Evolutionary conservation across 2,888 invertebrate species (phyloP).

Genomic region (Agonopterix arenella): DNA sequence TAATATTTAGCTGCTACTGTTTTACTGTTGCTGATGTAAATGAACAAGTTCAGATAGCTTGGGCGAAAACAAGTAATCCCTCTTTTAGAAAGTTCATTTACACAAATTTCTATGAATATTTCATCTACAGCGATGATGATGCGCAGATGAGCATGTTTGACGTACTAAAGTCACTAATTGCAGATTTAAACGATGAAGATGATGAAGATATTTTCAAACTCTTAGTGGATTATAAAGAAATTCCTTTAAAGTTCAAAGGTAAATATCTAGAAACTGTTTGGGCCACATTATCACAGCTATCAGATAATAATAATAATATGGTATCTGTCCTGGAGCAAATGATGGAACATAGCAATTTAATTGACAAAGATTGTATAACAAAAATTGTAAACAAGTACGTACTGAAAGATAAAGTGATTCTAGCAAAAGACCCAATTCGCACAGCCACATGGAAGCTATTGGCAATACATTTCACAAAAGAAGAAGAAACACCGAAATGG

Average conservation of each 20-base stretch:
- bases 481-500: conserved; percentile 14
- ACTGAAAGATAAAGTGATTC: conserved; percentile 12
- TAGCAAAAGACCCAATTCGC: background rate
- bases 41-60: conserved; percentile 21
- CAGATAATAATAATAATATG: conserved; percentile 20
- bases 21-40: conserved; percentile 23
- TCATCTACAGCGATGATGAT: conserved; percentile 14
- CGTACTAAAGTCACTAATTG: conserved; percentile 30
- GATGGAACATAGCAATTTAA: conserved; percentile 13
- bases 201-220: conserved; percentile 30
- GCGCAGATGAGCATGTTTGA: conserved; percentile 28
- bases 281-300: conserved; percentile 29
- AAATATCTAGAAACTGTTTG: conserved; percentile 25
- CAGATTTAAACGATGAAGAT: conserved; percentile 33
- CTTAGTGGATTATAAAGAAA: conserved; percentile 9
- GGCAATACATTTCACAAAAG: conserved; percentile 15
- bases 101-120: conserved; percentile 22
- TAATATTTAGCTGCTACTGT: conserved; percentile 26
- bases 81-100: conserved; percentile 31
- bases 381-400: conserved; percentile 31
- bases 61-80: conserved; percentile 34
- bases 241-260: conserved; percentile 26
- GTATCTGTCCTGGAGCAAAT: conserved; percentile 22
- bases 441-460: conserved; percentile 27
- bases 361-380: conserved; percentile 24